Evolutionary conservation across 2,888 invertebrate genomes (phyloP).

Genomic region (Apodemia zela): DNA sequence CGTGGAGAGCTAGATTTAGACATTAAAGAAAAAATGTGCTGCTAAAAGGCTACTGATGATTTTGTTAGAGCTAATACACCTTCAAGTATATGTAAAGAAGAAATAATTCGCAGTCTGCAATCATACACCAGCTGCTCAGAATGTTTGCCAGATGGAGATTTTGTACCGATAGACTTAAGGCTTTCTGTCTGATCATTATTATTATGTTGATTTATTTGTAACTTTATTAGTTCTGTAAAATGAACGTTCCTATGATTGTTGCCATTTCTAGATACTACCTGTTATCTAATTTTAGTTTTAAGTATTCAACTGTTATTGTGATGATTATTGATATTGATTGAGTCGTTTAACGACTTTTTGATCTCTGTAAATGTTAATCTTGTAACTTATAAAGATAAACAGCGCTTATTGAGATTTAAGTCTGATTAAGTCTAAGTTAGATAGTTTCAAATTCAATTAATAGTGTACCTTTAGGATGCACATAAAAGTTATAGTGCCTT

Average conservation of each 20-base stretch:
- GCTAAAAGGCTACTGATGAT: slow-evolving; percentile 1
- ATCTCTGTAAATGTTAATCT: not conserved
- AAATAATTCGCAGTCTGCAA: not conserved
- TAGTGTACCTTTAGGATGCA: not conserved
- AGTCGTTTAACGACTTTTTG: not conserved
- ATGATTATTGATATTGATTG: slow-evolving; percentile 2
- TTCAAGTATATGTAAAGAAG: not conserved
- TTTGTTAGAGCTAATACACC: not conserved
- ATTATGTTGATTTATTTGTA: too few relatives aligned
- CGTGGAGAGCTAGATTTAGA: not conserved
- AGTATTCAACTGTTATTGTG: not conserved
- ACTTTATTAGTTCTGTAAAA: too few relatives aligned
- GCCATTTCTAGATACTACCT: too few relatives aligned
- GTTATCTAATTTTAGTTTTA: too few relatives aligned
- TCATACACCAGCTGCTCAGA: not conserved
- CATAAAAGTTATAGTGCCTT: not conserved
- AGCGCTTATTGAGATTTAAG: not conserved
- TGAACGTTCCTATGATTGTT: too few relatives aligned
- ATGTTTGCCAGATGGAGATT: too few relatives aligned
- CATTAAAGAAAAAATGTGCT: not conserved
- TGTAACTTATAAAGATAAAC: not conserved
- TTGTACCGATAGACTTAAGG: too few relatives aligned
- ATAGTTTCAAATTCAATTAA: not conserved
- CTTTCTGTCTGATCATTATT: too few relatives aligned
- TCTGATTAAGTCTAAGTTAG: not conserved